Percentiles rank a stretch among this genome's conserved stretches.
Evolutionary conservation across 2,797 vertebrate species (phyloP).

Genomic region (Gymnopithys bicolor): DNA sequence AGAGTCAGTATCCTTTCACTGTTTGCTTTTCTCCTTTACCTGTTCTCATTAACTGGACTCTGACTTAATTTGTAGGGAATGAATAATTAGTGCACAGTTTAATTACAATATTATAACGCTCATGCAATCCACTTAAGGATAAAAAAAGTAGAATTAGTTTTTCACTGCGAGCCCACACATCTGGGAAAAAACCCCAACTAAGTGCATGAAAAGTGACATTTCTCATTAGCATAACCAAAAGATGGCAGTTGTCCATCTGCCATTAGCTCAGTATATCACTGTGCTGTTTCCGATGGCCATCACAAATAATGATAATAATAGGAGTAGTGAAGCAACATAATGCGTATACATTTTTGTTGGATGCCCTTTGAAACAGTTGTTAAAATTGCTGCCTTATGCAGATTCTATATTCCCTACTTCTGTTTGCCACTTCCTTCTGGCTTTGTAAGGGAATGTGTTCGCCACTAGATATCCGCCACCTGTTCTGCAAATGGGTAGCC

Average conservation of each 20-base stretch:
- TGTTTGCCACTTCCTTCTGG: conserved; percentile 52
- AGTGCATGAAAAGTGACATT: conserved; percentile 9
- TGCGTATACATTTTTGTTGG: conserved; percentile 47
- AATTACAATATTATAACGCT: conserved; percentile 38
- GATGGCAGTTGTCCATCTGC: conserved; percentile 60
- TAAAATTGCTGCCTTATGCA: conserved; percentile 27
- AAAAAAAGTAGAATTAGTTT: conserved; percentile 33
- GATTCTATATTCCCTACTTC: background rate
- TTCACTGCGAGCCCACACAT: conserved; percentile 40
- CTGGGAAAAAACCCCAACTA: conserved; percentile 26
- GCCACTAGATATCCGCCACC: conserved; percentile 44
- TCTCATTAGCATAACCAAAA: conserved; percentile 67
- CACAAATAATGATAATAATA: conserved; percentile 44
- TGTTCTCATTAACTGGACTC: conserved; percentile 26
- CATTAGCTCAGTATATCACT: conserved; percentile 55
- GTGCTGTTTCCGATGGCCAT: conserved; percentile 56
- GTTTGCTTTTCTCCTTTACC: conserved; percentile 27
- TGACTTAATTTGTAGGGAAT: conserved; percentile 22
- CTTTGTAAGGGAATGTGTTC: conserved; percentile 61
- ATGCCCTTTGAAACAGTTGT: conserved; percentile 11
- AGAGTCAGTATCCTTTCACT: background rate
- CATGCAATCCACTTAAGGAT: conserved; percentile 30
- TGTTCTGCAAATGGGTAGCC: conserved; percentile 61
- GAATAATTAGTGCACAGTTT: conserved; percentile 34
- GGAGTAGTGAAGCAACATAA: conserved; percentile 24